Evolutionary conservation across 2,113 vertebrate genomes (phyloP), one percentile per base, ranked within the genome.

Genomic region (Nannospalax galili): DNA sequence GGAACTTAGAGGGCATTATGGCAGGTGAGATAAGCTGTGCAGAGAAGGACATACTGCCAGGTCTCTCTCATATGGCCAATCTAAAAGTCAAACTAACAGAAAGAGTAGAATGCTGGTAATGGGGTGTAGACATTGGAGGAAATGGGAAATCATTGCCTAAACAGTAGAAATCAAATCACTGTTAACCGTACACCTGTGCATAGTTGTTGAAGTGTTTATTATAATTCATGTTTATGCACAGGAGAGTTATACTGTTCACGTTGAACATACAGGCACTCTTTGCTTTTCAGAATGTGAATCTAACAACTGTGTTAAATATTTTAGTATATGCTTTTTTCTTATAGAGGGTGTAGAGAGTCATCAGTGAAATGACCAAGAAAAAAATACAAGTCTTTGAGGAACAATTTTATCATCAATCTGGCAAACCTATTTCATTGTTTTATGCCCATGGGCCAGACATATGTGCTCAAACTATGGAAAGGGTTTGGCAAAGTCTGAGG

Each of bases 401-500:
- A 93, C 80, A 90, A 93, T 93, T 95, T 93, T 92, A 64, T 48
- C 32, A 92, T 72, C 75, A 97, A 40, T 94, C 77, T 95, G 73
- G 85, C 52, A 91, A 94, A 88, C 96, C n/a, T 94, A 16, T 56
- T 90, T 92, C 60, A 90, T 90, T 64, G 56, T 91, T 94, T 90
- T 52, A 79, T 94, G 93, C 73, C 72, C 64, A 58, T n/a, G 60
- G 42, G 62, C 75, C 90, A 96, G 22, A 7, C 90, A 90, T 90
- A 84, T 85, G 77, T 90, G 77, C 40, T 69, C 84, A 92, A 92
- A 77, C 69, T 88, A 92, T 84, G 75, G 45, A 88, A 65, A 87
- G n/a, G 6, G 58, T 93, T 96, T 95, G 88, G 35, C 52, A 93
- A 88, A 67, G 90, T 90, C 77, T 92, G 67, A 78, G 40, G 62